These are phyloP conservation scores for Amphipoea lucens DNA, from an alignment of 2,888 invertebrate genomes.

Conservation along the genomic window DNA sequence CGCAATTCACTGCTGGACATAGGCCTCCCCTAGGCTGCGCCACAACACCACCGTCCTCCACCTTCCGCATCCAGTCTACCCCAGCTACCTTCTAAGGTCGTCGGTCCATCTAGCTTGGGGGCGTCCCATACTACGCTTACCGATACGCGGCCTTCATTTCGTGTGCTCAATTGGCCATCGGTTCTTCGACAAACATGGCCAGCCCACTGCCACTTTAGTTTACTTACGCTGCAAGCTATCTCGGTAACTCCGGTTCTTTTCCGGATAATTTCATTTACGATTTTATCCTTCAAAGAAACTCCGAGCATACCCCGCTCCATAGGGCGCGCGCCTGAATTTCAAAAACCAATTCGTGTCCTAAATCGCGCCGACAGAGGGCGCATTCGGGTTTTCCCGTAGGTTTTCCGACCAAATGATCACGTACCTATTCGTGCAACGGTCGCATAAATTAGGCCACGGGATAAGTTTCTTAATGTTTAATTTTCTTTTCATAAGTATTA, in stretches of 20 bases:
- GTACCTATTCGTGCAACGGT: background rate
- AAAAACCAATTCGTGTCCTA: background rate
- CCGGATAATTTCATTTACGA: background rate
- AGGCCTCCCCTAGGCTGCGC: background rate
- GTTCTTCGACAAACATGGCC: background rate
- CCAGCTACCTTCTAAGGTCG: no score
- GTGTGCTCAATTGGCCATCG: background rate
- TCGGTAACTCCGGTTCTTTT: no score
- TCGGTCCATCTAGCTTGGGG: no score
- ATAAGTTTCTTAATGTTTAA: no score
- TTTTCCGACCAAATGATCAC: background rate
- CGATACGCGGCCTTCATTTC: background rate
- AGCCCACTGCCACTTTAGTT: no score
- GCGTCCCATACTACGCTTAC: no score
- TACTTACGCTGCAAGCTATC: no score
- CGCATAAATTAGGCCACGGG: background rate
- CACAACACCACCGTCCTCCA: background rate
- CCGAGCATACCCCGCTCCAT: background rate
- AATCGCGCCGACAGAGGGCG: background rate
- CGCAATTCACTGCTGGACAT: background rate
- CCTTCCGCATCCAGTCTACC: background rate
- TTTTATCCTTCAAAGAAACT: background rate
- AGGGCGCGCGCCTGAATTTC: background rate
- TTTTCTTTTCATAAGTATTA: no score
- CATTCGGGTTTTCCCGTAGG: background rate